Evolutionary conservation across 92 coral and sea anemone species (phyloP).

Genomic region (Umimayanthus chanpuru): DNA sequence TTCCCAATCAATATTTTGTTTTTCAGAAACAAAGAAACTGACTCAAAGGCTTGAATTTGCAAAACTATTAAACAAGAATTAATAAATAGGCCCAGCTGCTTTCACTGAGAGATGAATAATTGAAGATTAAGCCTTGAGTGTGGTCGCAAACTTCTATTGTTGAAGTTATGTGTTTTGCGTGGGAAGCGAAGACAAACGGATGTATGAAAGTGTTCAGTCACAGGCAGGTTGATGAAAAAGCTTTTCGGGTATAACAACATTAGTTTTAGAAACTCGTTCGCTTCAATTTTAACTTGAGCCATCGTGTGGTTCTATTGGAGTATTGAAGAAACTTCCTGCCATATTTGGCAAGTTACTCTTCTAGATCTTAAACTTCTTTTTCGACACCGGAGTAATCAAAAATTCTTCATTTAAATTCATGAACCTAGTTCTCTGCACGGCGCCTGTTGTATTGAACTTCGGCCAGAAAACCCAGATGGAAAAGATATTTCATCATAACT

Average conservation of each 20-base stretch:
- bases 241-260: not conserved
- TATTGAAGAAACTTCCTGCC: not conserved
- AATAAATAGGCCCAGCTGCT: conserved; percentile 29
- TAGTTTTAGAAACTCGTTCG: not conserved
- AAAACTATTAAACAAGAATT: not conserved
- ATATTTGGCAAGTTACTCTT: not conserved
- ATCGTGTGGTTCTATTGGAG: not conserved
- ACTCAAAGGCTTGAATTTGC: not conserved
- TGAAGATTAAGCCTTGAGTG: conserved; percentile 46
- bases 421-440: conserved; percentile 12
- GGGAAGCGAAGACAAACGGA: conserved; percentile 43
- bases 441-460: conserved; percentile 16
- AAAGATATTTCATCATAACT: not conserved
- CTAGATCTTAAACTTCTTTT: no score
- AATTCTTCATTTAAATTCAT: conserved; percentile 26
- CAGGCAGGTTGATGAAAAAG: conserved; percentile 21
- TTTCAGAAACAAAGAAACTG: not conserved
- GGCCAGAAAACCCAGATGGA: conserved; percentile 14
- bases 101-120: conserved; percentile 45
- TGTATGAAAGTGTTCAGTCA: not conserved
- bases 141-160: conserved; percentile 46
- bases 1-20: conserved; percentile 1
- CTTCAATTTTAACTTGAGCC: not conserved
- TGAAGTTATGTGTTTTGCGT: conserved; percentile 54
- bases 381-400: not conserved